Evolutionary conservation across 2,888 invertebrate species (phyloP).

Genomic region (Dasysyrphus tricinctus): DNA sequence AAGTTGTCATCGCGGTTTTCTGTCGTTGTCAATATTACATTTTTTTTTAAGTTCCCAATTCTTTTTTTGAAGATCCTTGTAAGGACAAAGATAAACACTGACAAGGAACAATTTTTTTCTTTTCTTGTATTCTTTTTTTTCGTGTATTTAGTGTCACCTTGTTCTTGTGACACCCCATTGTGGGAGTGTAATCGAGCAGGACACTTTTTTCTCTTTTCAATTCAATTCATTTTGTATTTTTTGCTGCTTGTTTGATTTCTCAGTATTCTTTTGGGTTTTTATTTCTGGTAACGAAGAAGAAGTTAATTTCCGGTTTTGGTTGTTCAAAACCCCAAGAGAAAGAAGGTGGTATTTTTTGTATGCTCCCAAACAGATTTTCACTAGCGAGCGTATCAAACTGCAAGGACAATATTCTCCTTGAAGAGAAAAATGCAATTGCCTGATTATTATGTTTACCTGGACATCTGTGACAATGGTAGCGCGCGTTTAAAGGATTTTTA

Average conservation of each 20-base stretch:
- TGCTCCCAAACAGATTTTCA: constrained; percentile 12
- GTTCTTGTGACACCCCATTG: constrained; percentile 55
- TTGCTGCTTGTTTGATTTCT: constrained; percentile 49
- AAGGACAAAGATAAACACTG: constrained; percentile 69
- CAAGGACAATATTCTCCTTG: constrained; percentile 45
- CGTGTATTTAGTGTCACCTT: constrained; percentile 26
- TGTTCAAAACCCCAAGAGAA: constrained; percentile 29
- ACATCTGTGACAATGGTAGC: constrained; percentile 50
- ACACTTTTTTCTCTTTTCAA: constrained; percentile 46
- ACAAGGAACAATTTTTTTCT: constrained; percentile 38
- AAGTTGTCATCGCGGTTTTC: constrained; percentile 72
- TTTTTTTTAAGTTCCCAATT: constrained; percentile 16
- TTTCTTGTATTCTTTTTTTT: constrained; percentile 12
- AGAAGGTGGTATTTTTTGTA: background rate
- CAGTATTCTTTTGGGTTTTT: constrained; percentile 62
- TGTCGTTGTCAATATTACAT: constrained; percentile 36
- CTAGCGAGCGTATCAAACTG: constrained; percentile 39
- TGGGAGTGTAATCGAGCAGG: constrained; percentile 72
- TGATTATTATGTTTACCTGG: constrained; percentile 55
- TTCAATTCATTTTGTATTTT: constrained; percentile 63
- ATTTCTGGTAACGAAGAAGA: constrained; percentile 61
- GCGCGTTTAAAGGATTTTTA: constrained; percentile 67
- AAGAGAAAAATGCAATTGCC: constrained; percentile 64
- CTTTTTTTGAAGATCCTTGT: constrained; percentile 46
- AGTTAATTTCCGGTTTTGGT: constrained; percentile 72